A percentile compares a stretch with the other conserved stretches of the same genome.
Conservation (phyloP, 2,888 invertebrate genomes). For the Ochropacha duplaris region DNA sequence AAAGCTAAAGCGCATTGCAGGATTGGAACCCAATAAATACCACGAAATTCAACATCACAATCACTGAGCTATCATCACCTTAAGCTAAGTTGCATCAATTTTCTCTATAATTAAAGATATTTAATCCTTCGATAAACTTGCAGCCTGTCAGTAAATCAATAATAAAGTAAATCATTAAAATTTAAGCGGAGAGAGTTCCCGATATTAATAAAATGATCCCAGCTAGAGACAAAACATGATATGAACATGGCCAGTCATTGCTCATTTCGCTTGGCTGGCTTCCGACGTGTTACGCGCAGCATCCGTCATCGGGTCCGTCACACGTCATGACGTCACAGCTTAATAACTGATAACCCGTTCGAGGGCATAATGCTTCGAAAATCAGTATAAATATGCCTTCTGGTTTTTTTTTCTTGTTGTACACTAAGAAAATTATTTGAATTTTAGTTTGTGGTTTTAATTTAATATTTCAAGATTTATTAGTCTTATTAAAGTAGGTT, state of each 20-base stretch:
- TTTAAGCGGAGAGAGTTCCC: not conserved
- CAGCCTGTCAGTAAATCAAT: not conserved
- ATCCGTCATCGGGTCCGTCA: not conserved
- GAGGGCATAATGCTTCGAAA: constrained; percentile 18
- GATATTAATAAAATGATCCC: not conserved
- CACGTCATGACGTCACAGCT: constrained; percentile 9
- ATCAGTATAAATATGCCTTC: not conserved
- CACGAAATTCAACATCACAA: too few relatives aligned
- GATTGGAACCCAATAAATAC: too few relatives aligned
- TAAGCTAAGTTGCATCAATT: too few relatives aligned
- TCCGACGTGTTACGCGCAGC: constrained; percentile 5
- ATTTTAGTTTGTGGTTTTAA: too few relatives aligned
- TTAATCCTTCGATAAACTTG: not conserved
- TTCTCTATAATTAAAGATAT: too few relatives aligned
- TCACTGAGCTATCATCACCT: too few relatives aligned
- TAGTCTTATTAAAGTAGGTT: too few relatives aligned
- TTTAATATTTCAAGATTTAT: too few relatives aligned
- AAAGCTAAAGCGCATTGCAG: too few relatives aligned
- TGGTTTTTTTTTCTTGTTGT: not conserved
- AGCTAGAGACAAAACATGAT: constrained; percentile 17
- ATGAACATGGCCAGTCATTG: constrained; percentile 21
- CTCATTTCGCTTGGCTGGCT: constrained; percentile 17
- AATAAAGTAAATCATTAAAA: not conserved
- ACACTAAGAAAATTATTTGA: not conserved
- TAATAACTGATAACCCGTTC: constrained; percentile 14